Base-by-base conservation (phyloP, 2,888 invertebrate species). In the Acholoe squamosa region DNA sequence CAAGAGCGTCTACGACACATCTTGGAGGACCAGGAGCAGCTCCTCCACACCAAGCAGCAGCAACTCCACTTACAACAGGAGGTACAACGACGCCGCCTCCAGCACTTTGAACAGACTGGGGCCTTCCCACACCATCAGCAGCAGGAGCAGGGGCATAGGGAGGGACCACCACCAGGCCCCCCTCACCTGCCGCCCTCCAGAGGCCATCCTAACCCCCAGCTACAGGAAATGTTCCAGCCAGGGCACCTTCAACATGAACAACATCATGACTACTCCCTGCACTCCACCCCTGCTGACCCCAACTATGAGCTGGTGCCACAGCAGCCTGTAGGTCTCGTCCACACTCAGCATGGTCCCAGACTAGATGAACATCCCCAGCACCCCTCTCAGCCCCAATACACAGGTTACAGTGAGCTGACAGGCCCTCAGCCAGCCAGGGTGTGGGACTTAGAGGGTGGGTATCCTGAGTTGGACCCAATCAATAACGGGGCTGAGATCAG, bases 11-110 rank as follows among this genome's bases (percentile, higher is more conserved):
- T 89, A 0, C 31, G 71, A n/a, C 31, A 22, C 25, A 67, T 89
- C 31, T 31, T 89, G 71, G 89, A 61, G 61, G 89, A 89, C 54
- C 89, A 89, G 61, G 89, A 89, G 34, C 34, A 61, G 43, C 67
- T 89, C 10, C 67, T 89, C 3, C 67, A 89, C 25, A 43, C 31
- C 61, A 89, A 89, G 31, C 89, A 89, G 89, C 34, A 67, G 33
- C 89, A 89, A 34, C 71, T 89, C 14, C 89, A 34, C 61, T 19
- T 67, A 0, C 89, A 89, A 67, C 89, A 89, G 56, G 89, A 61
- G 14, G 16, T 67, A 33, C 89, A 89, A 25, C 67, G n/a, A 0
- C 34, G 43, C 10, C 61, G 89, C 16, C 67, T 89, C 43, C 34
- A 89, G 33, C 67, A 67, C 34, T 89, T 89, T 28, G 89, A 89